Evolutionary conservation across 2,888 invertebrate species (phyloP).

Genomic region (Leucophora obtusa): DNA sequence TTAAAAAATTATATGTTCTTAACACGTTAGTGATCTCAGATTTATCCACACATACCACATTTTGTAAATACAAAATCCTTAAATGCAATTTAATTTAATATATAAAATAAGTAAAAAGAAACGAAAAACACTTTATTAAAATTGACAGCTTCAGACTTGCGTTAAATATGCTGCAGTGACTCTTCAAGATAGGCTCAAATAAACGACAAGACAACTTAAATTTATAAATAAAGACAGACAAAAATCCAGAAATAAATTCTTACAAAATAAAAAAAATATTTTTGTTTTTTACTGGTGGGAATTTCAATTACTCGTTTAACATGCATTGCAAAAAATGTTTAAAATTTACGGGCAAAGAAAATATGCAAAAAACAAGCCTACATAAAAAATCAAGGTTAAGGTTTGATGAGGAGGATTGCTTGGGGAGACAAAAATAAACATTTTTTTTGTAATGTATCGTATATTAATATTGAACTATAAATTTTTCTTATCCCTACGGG

Average conservation of each 20-base stretch:
- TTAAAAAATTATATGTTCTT: constrained; percentile 23
- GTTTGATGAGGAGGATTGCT: not conserved
- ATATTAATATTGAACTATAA: no score
- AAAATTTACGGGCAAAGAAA: constrained; percentile 12
- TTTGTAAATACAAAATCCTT: constrained; percentile 37
- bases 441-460: no score
- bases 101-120: constrained; percentile 3
- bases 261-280: not conserved
- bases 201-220: constrained; percentile 19
- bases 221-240: constrained; percentile 6
- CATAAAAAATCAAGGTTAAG: constrained; percentile 10
- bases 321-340: not conserved
- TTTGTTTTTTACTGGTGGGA: constrained; percentile 8
- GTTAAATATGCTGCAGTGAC: constrained; percentile 43
- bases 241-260: not conserved
- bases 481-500: no score
- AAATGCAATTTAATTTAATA: constrained; percentile 49
- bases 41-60: constrained; percentile 7
- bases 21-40: constrained; percentile 43
- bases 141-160: constrained; percentile 58
- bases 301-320: constrained; percentile 9
- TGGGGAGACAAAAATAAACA: no score
- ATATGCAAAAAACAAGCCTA: constrained; percentile 29
- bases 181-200: constrained; percentile 11
- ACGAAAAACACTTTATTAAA: constrained; percentile 47